These are phyloP conservation scores for Platycheirus albimanus DNA, from an alignment of 2,888 invertebrate species.

Conservation along the genomic window DNA sequence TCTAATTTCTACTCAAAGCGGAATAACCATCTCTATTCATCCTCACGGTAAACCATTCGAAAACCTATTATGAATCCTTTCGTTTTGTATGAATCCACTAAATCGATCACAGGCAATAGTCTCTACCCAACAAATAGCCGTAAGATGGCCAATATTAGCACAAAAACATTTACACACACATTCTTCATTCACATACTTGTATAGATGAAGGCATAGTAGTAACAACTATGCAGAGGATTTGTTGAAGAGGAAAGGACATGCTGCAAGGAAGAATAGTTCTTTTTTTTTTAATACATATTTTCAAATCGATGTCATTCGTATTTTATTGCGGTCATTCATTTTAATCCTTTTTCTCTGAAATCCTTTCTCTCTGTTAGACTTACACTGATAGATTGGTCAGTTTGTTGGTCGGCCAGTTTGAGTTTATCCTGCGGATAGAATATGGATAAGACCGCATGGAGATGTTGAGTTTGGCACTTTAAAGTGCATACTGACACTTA, in stretches of 20 bases:
- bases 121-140: constrained; percentile 41
- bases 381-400: constrained; percentile 30
- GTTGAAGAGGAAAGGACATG: constrained; percentile 1
- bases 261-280: constrained; percentile 40
- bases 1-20: neutral
- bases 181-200: neutral
- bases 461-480: constrained; percentile 57
- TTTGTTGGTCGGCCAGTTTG: constrained; percentile 16
- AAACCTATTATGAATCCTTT: constrained; percentile 55
- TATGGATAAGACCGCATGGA: constrained; percentile 48
- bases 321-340: constrained; percentile 71
- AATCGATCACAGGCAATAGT: constrained; percentile 53
- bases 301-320: constrained; percentile 69
- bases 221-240: constrained; percentile 24
- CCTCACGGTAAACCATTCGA: constrained; percentile 31
- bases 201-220: neutral
- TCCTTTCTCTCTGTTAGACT: neutral
- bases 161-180: neutral
- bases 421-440: constrained; percentile 25
- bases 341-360: constrained; percentile 54
- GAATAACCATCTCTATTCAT: constrained; percentile 36
- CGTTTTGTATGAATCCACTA: constrained; percentile 24
- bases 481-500: constrained; percentile 59
- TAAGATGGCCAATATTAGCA: constrained; percentile 62
- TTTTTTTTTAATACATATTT: too few species aligned